These are phyloP conservation scores for Myotis brandtii DNA, from an alignment of 2,113 vertebrate genomes.

Conservation along the genomic window DNA sequence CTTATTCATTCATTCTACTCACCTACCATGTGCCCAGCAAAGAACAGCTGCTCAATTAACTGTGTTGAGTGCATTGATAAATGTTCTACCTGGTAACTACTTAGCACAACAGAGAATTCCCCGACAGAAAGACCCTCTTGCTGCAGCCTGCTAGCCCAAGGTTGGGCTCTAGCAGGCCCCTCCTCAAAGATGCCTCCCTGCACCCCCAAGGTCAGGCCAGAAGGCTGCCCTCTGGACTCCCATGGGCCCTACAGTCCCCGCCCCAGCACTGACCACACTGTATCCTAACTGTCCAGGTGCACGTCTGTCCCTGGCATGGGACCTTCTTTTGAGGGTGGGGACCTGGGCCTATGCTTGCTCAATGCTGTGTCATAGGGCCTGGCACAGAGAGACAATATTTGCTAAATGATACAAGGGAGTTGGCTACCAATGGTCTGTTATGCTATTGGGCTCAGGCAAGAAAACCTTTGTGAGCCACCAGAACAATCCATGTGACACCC, in stretches of 20 bases:
- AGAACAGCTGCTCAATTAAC: not conserved
- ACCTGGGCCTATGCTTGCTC: not conserved
- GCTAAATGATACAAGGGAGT: not conserved
- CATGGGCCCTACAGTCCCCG: accelerated
- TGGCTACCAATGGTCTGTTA: not conserved
- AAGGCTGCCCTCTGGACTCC: not conserved
- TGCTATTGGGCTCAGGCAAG: not conserved
- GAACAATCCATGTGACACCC: not conserved
- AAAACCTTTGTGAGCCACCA: not conserved
- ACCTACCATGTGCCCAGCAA: not conserved
- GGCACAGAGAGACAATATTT: not conserved
- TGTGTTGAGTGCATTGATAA: accelerated
- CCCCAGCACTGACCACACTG: not conserved
- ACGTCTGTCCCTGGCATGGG: accelerated
- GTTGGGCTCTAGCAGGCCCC: not conserved
- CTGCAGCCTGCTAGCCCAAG: not conserved
- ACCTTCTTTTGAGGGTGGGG: not conserved
- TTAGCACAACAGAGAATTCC: not conserved
- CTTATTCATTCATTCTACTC: not conserved
- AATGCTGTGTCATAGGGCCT: not conserved
- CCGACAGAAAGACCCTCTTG: not conserved
- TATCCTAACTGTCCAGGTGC: not conserved
- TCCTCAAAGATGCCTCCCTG: not conserved
- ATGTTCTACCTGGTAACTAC: not conserved
- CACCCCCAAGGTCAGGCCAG: not conserved